Evolutionary conservation across 2,888 invertebrate species (phyloP).

Genomic region (Lasioglossum calceatum): DNA sequence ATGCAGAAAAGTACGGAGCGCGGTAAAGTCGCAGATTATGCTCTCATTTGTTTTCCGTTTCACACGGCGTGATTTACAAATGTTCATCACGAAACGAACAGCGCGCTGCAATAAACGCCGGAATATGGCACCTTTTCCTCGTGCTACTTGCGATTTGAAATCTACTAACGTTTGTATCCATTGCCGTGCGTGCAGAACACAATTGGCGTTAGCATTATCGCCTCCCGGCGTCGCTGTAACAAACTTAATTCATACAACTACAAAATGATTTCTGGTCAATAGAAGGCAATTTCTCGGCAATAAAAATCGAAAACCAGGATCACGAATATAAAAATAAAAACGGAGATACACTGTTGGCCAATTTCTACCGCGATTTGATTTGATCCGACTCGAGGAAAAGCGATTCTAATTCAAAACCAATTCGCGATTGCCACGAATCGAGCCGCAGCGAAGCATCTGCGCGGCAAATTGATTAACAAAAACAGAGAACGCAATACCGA

Average conservation of each 20-base stretch:
- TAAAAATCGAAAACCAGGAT: not conserved
- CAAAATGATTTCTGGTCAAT: not conserved
- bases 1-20: not conserved
- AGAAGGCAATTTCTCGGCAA: no score
- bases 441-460: not conserved
- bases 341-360: not conserved
- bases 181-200: not conserved
- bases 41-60: not conserved
- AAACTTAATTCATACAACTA: not conserved
- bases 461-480: conserved; percentile 55
- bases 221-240: not conserved
- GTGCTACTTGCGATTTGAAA: not conserved
- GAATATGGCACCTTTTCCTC: not conserved
- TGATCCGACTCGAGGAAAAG: not conserved
- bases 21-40: not conserved
- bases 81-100: conserved; percentile 8
- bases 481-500: conserved; percentile 17
- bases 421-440: not conserved
- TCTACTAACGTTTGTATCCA: not conserved
- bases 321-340: not conserved
- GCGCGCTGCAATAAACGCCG: not conserved
- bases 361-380: not conserved
- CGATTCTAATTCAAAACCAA: not conserved
- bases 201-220: not conserved
- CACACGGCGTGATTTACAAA: not conserved